Conservation (phyloP, 2,113 vertebrate genomes). For the Porphyrio hochstetteri region DNA sequence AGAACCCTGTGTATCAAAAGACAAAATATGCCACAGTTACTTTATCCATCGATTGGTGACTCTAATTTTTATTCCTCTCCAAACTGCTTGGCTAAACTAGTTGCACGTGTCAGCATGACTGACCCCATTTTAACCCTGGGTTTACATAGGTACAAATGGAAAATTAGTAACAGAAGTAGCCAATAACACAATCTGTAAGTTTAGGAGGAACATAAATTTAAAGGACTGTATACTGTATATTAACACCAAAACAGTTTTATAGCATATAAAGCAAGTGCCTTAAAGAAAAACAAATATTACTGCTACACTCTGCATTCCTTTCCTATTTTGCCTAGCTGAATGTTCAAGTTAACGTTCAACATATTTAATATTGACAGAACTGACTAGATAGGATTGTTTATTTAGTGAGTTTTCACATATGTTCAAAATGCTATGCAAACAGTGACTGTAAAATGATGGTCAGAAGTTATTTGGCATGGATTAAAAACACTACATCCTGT, state of each 20-base stretch:
- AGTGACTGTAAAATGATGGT: neutral
- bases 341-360: neutral
- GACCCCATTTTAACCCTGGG: neutral
- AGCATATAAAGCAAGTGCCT: neutral
- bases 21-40: neutral
- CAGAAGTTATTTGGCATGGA: neutral
- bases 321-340: neutral
- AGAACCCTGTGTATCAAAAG: neutral
- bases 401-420: neutral
- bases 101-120: neutral
- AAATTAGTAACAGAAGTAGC: neutral
- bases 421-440: neutral
- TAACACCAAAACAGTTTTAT: neutral
- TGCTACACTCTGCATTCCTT: neutral
- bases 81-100: neutral
- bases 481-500: conserved; percentile 15
- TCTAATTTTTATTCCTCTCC: neutral
- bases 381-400: neutral
- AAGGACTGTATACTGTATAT: neutral
- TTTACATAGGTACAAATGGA: neutral
- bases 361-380: neutral
- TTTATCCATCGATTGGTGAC: neutral
- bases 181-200: neutral
- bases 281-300: neutral
- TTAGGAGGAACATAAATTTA: neutral